Evolutionary conservation across 35 echinoderm and acorn worm genomes (phyloP), one percentile per base, ranked within the genome.

Genomic region (Strongylocentrotus purpuratus): DNA sequence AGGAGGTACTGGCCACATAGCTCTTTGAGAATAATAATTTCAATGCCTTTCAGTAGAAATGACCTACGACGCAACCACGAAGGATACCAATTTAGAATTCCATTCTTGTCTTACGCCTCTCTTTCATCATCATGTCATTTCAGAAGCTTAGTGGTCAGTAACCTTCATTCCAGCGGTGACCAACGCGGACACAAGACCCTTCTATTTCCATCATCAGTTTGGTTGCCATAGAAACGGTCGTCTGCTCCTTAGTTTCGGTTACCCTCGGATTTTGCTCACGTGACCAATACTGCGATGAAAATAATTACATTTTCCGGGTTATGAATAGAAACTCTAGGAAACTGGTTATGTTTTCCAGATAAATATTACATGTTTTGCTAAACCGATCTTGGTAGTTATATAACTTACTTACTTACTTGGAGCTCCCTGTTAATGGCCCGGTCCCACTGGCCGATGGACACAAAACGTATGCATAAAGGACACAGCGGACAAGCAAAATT

Each of bases 401-500:
- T 41, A 41, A 41, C 35, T n/a, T n/a, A 41, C 3, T 41, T 41
- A 41, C 35, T 41, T 41, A 41, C 35, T 41, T 41, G 35, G 35
- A 41, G 35, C 35, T 41, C 35, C 35, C 35, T 41, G 35, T 41
- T 41, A 41, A 41, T n/a, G n/a, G n/a, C n/a, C n/a, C n/a, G 86
- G 86, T 88, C 86, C 86, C 86, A 88, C 86, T 88, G 28, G 86
- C 86, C 86, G 86, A 88, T 33, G 5, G 31, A 88, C 86, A 88
- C 32, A 33, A 88, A 88, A 88, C 5, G 45, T 88, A 88, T 88
- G 28, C 28, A 88, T 9, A 88, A 88, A 88, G 31, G 86, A 88
- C 86, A 88, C 86, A 88, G 86, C 86, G 86, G 86, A 88, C 86
- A 25, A 31, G 86, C 86, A 88, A 88, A 88, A 88, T 88, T 88